A percentile compares a stretch with the other conserved stretches of the same genome.
These are phyloP conservation scores for Drosophila pegasa DNA, from an alignment of 2,888 invertebrate genomes.

Conservation along the genomic window DNA sequence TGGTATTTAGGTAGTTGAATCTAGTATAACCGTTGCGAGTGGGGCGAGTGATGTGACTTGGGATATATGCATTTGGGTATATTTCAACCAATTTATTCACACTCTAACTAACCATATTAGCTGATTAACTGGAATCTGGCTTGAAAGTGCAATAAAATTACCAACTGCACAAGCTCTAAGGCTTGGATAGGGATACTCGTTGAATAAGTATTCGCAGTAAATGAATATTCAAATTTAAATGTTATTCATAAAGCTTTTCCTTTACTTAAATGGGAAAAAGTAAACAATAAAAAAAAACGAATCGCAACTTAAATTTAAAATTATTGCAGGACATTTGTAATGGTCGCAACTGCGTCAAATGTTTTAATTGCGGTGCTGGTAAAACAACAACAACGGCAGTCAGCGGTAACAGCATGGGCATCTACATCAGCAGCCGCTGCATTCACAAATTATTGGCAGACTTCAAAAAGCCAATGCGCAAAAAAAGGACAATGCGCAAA, in stretches of 20 bases:
- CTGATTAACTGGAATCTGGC: no score
- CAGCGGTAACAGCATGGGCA: conserved; percentile 32
- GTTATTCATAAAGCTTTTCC: neutral
- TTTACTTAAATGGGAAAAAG: conserved; percentile 10
- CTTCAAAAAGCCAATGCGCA: conserved; percentile 64
- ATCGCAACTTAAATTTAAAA: conserved; percentile 71
- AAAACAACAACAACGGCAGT: conserved; percentile 42
- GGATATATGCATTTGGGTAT: neutral
- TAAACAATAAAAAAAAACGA: conserved; percentile 12
- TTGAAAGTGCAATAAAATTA: neutral
- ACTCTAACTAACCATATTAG: no score
- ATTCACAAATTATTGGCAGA: conserved; percentile 70
- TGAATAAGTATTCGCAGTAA: no score
- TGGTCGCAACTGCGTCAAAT: conserved; percentile 70
- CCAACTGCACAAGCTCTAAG: neutral
- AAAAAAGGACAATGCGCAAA: conserved; percentile 29
- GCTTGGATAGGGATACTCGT: no score
- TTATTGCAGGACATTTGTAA: conserved; percentile 77
- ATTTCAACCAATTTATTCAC: no score
- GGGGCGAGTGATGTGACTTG: neutral
- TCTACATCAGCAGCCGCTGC: conserved; percentile 51
- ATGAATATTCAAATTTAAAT: neutral
- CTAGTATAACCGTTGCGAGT: conserved; percentile 1
- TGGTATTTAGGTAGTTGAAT: conserved; percentile 32
- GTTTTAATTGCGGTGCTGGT: conserved; percentile 68